Conservation (phyloP, 2,113 vertebrate species). For the Quiscalus mexicanus region DNA sequence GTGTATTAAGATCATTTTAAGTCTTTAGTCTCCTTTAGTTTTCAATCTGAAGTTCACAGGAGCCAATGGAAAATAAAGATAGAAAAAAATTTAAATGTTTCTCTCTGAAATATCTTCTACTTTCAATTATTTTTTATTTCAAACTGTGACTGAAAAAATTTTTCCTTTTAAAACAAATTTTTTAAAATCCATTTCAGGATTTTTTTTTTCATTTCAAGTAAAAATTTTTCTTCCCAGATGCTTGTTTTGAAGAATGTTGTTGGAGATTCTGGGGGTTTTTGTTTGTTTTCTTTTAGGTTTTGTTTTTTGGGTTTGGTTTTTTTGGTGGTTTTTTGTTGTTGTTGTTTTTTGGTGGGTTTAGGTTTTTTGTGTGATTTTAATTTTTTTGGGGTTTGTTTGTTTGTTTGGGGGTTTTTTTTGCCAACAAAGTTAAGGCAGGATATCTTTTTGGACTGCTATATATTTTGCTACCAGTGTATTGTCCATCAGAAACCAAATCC, state of each 20-base stretch:
- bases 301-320: too few species aligned
- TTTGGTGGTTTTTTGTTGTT: too few species aligned
- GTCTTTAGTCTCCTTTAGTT: background rate
- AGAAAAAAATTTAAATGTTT: background rate
- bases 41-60: background rate
- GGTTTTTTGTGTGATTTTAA: background rate
- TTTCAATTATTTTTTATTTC: background rate
- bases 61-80: background rate
- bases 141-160: background rate
- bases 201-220: background rate
- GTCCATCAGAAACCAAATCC: background rate
- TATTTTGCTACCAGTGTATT: background rate
- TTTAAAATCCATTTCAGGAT: background rate
- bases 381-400: background rate
- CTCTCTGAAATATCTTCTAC: background rate
- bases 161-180: background rate
- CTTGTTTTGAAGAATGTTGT: background rate
- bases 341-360: background rate
- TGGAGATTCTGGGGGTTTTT: accelerated
- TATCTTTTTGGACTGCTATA: background rate
- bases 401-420: background rate
- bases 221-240: background rate
- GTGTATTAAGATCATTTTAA: background rate
- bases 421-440: background rate
- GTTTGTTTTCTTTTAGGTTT: background rate